Evolutionary conservation across 2,888 invertebrate genomes (phyloP).

Genomic region (Marronus borbonicus): DNA sequence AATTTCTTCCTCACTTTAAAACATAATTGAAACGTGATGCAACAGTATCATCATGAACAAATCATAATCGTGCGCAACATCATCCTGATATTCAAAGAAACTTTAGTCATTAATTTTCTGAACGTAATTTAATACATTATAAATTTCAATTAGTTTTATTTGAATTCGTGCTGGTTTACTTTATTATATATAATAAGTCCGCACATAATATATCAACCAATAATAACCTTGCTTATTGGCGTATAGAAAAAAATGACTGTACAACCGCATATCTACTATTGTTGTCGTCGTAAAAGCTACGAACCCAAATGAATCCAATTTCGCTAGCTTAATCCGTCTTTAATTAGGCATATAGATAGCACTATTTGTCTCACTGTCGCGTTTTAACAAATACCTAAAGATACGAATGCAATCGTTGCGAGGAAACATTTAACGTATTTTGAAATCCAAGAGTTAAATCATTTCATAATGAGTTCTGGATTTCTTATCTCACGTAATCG

Average conservation of each 20-base stretch:
- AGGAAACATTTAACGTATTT: constrained; percentile 9
- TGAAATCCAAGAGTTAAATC: constrained; percentile 39
- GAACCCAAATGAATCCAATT: constrained; percentile 33
- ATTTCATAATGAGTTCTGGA: constrained; percentile 46
- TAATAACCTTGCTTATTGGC: background rate
- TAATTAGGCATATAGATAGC: constrained; percentile 22
- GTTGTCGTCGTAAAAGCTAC: constrained; percentile 8
- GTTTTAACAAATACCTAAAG: constrained; percentile 7
- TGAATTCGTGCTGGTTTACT: constrained; percentile 38
- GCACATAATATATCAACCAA: constrained; percentile 22
- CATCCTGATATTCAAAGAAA: constrained; percentile 21
- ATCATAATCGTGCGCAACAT: constrained; percentile 26
- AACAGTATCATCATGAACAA: constrained; percentile 34
- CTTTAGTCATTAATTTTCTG: constrained; percentile 27
- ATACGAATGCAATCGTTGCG: background rate
- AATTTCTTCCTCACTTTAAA: constrained; percentile 13
- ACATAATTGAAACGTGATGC: constrained; percentile 37
- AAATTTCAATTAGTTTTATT: constrained; percentile 37
- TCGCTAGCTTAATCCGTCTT: background rate
- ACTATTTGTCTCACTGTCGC: constrained; percentile 1
- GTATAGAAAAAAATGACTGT: constrained; percentile 2
- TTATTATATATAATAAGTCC: constrained; percentile 39
- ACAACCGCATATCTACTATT: background rate
- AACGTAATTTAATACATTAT: constrained; percentile 37
- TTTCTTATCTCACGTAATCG: constrained; percentile 47